Base-by-base conservation (phyloP, 2,797 vertebrate species). In the Spondyliosoma cantharus region DNA sequence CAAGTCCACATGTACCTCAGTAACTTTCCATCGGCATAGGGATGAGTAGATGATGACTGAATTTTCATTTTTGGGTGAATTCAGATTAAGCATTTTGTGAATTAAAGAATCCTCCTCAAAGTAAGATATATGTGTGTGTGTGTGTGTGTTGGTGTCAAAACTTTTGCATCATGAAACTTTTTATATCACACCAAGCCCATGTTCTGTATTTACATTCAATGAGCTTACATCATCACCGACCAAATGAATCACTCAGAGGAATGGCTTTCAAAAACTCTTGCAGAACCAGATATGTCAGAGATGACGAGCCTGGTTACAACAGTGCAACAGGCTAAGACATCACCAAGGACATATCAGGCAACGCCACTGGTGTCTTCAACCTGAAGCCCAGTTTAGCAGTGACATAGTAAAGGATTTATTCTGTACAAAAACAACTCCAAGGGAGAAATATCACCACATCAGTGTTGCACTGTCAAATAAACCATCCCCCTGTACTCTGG, bases 261-360 rank as follows among this genome's bases (percentile, higher is more conserved):
- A 66, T 57, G 63, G 77, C 37, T 58, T 75, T 69, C 24, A 61
- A 86, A 88, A 82, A 85, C 92, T 93, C 89, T 67, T 24, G 86
- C 83, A 16, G 9, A 64, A 77, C 90, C 61, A 74, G 78, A 92
- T 92, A 90, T 88, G 50, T 75, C 17, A 24, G 5, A 76, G 63
- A 74, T 62, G 71, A 76, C 65, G 59, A 73, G 64, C 71, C 66
- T 19, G 45, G 62, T 78, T 63, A 54, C 32, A 50, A 22, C 17
- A 67, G 74, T 29, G 70, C 74, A 78, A 77, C 58, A 69, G 76
- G 73, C 77, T 49, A 32, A 72, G 22, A 8, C 3, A 0, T 73
- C 67, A 71, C 59, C 45, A n/a, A 25, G 82, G 81, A 74, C 70
- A 70, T 15, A 56, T 81, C 63, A 59, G 2, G 57, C 54, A 86